A percentile compares a stretch with the other conserved stretches of the same genome.
phyloP scores from a whole-genome alignment of 2,888 invertebrate species.

The Epinotia nisella region DNA sequence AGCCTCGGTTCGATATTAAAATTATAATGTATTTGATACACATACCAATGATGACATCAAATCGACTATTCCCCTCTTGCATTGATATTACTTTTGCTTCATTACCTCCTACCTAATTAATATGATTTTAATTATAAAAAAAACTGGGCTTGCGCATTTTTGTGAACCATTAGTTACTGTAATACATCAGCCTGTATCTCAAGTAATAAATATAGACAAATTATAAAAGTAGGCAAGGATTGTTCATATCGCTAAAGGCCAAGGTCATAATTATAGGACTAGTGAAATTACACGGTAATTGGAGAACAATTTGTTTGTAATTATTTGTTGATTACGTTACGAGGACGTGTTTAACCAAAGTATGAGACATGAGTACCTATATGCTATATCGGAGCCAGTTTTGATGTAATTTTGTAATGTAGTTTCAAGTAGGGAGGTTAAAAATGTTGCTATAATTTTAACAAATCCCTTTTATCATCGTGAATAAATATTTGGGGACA shows the following conservation, averaged over 20 bases:
- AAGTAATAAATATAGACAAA: conserved; percentile 14
- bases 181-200: background rate
- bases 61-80: too few species aligned
- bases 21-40: too few species aligned
- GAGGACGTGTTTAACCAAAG: conserved; percentile 22
- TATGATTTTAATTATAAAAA: too few species aligned
- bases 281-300: conserved; percentile 46
- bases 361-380: too few species aligned
- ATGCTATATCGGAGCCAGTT: conserved; percentile 14
- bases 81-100: too few species aligned
- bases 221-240: conserved; percentile 37
- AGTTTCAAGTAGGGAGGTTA: background rate
- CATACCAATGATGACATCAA: too few species aligned
- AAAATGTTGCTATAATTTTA: background rate
- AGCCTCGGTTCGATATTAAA: too few species aligned
- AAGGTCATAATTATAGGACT: conserved; percentile 43
- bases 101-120: too few species aligned
- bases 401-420: conserved; percentile 17
- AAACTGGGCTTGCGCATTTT: background rate
- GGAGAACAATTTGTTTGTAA: conserved; percentile 45
- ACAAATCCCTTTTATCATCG: background rate
- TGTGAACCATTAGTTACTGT: background rate
- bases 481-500: too few species aligned
- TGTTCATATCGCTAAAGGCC: conserved; percentile 42
- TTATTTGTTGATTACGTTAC: conserved; percentile 46